Percentiles rank a stretch among this genome's conserved stretches.
Conservation (phyloP, 2,888 invertebrate species). For the Eucera pruinosa region DNA sequence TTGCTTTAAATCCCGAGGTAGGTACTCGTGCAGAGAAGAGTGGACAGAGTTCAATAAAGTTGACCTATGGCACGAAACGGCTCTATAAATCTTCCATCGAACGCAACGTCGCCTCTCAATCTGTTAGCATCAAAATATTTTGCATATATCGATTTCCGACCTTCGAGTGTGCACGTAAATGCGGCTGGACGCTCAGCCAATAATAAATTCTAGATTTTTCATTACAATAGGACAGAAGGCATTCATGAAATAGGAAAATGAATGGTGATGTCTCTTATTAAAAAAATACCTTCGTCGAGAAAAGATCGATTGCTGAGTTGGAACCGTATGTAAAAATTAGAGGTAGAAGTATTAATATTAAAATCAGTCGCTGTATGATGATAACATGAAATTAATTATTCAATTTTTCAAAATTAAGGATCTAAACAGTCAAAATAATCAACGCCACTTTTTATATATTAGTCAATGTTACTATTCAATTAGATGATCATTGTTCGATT, state of each 20-base stretch:
- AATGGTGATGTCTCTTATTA: background rate
- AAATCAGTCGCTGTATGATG: background rate
- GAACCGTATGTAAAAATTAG: background rate
- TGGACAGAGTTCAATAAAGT: conserved; percentile 60
- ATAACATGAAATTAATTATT: too few species aligned
- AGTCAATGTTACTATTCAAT: too few species aligned
- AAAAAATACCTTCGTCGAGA: too few species aligned
- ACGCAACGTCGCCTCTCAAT: conserved; percentile 64
- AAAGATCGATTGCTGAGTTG: background rate
- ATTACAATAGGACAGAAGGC: conserved; percentile 35
- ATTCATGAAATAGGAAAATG: conserved; percentile 39
- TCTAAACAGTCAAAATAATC: too few species aligned
- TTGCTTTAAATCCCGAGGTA: conserved; percentile 22
- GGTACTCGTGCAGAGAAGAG: conserved; percentile 29
- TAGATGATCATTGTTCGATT: too few species aligned
- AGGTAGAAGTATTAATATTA: background rate
- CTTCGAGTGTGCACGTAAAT: conserved; percentile 41
- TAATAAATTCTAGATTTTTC: conserved; percentile 60
- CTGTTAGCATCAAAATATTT: conserved; percentile 71
- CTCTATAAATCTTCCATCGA: conserved; percentile 67
- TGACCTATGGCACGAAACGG: conserved; percentile 55
- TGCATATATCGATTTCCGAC: conserved; percentile 69
- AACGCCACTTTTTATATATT: too few species aligned
- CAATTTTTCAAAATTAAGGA: too few species aligned
- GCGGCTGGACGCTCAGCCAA: conserved; percentile 36